These are phyloP conservation scores for Otocyon megalotis DNA, from an alignment of 2,113 vertebrate species.

Conservation along the genomic window DNA sequence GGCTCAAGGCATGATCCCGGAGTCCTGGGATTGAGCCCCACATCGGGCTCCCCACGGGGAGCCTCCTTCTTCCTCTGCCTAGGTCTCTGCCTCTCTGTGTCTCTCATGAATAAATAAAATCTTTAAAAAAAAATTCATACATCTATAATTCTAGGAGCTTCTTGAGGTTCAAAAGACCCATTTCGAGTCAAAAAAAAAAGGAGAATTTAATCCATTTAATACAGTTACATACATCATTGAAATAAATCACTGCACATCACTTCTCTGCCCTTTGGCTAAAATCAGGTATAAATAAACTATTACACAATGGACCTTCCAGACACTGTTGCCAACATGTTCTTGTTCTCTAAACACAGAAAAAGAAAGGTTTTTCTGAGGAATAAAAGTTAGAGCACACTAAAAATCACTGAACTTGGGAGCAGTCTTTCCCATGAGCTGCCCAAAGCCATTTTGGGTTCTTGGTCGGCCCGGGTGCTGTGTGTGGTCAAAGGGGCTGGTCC, in stretches of 20 bases:
- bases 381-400: neutral
- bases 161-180: neutral
- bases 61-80: no score
- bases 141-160: conserved; percentile 18
- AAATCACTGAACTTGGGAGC: neutral
- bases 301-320: neutral
- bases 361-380: neutral
- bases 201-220: neutral
- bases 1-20: no score
- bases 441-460: neutral
- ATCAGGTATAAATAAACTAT: neutral
- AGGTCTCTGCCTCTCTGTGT: no score
- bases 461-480: neutral
- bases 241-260: neutral
- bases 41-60: no score
- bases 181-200: neutral
- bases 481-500: neutral
- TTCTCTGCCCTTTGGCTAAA: no score
- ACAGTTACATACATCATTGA: neutral
- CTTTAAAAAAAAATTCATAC: neutral
- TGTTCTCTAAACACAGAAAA: neutral
- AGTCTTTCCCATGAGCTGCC: neutral
- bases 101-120: no score
- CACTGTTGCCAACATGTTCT: neutral
- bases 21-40: no score